These are phyloP conservation scores for Serrognathus titanus DNA, from an alignment of 2,888 invertebrate genomes.

Conservation along the genomic window DNA sequence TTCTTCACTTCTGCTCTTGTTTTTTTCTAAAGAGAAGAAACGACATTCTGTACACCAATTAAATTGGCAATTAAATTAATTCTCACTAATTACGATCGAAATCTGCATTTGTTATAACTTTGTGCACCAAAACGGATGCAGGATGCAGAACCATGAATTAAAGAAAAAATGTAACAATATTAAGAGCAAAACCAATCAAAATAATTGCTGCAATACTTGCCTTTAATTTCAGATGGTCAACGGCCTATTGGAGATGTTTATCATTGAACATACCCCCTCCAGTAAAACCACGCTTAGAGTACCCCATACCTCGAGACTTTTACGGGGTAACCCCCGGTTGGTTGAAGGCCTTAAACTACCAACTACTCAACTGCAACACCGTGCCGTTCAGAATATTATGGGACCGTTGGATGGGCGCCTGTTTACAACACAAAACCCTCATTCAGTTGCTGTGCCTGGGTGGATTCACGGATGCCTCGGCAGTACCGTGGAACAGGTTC, in stretches of 20 bases:
- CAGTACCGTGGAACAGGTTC: slow-evolving; percentile 70
- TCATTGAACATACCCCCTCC: slow-evolving; percentile 76
- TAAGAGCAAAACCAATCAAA: no score
- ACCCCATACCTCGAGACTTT: slow-evolving; percentile 64
- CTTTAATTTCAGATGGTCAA: slow-evolving; percentile 78
- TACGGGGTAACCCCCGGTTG: slow-evolving; percentile 78
- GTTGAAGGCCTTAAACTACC: slow-evolving; percentile 70
- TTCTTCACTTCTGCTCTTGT: no score
- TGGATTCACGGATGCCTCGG: slow-evolving; percentile 58
- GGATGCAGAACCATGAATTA: no score
- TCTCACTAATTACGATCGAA: no score
- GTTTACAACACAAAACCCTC: slow-evolving; percentile 61
- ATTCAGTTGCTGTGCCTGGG: slow-evolving; percentile 69
- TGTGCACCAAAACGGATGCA: no score
- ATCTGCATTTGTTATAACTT: no score
- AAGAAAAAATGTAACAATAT: no score
- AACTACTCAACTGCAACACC: slow-evolving; percentile 54
- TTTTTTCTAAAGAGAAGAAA: no score
- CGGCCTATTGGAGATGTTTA: slow-evolving; percentile 75
- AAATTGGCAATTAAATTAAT: no score
- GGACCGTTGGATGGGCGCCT: slow-evolving; percentile 63
- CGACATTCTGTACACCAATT: no score
- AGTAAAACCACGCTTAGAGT: slow-evolving; percentile 73
- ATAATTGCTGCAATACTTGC: no score
- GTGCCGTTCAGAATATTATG: slow-evolving; percentile 47